Base-by-base conservation (phyloP, 2,888 invertebrate genomes). In the Athalia rosae region DNA sequence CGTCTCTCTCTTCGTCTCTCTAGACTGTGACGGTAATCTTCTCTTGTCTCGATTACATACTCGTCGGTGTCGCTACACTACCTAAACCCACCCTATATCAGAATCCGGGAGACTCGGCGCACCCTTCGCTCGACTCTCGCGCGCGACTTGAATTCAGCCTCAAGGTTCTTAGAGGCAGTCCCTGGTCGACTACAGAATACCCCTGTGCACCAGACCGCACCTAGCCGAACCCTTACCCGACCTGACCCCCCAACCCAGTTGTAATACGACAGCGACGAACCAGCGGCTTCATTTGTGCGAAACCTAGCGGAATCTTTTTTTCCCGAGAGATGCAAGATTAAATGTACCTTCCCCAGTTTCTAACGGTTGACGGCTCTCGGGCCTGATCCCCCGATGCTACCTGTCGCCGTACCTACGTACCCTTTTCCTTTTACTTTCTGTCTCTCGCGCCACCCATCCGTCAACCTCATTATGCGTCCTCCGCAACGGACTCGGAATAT, bases 41-140 rank as follows among this genome's bases (percentile, higher is more conserved):
- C 61, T 62, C 74, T 74, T 74, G 74, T 74, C 74, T 74, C 74
- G 74, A 74, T 74, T 74, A 74, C 74, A 62, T 74, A 62, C 74
- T 74, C 74, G 61, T 74, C 74, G 48, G 28, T 50, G 74, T 74
- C 74, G 74, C 48, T 8, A 71, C 74, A 74, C 41, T 43, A 56
- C 71, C 71, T 58, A 58, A 8, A 56, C n/a, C n/a, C 13, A 43
- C 50, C 56, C 4, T n/a, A 50, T 71, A 56, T 71, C 71, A 4
- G n/a, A 41, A 28, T 41, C 41, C 61, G 7, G 7, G 61, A 5
- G 3, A 28, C 61, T 61, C 61, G 8, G 1, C 58, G n/a, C n/a
- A 5, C n/a, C 4, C 5, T 58, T 41, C 15, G 4, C 62, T 8
- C 7, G 7, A 8, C 45, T 63, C 53, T 67, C 67, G 43, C 71